phyloP scores from a whole-genome alignment of 2,113 vertebrate genomes.

The Girardinichthys multiradiatus region DNA sequence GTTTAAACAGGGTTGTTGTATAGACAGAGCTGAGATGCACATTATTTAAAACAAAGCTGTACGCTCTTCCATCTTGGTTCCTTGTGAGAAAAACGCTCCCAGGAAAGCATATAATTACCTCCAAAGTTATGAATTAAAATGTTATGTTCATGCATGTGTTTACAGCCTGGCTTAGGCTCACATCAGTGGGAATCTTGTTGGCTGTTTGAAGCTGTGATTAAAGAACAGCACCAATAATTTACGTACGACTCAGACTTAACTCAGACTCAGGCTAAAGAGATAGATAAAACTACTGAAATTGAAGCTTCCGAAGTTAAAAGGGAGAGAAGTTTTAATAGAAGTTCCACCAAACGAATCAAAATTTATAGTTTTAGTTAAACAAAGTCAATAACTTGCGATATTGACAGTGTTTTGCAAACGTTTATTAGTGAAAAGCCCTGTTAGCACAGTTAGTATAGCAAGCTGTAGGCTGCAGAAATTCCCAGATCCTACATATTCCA shows the following conservation, averaged over 20 bases:
- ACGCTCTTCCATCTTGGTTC: too few species aligned
- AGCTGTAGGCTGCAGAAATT: not conserved
- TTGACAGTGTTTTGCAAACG: not conserved
- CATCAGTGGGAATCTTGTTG: constrained; percentile 34
- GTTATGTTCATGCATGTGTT: constrained; percentile 18
- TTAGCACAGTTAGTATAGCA: not conserved
- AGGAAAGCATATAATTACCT: not conserved
- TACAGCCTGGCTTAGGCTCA: constrained; percentile 15
- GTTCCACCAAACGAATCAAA: too few species aligned
- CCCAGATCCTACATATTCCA: not conserved
- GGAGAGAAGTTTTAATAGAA: constrained; percentile 26
- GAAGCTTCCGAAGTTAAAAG: constrained; percentile 51
- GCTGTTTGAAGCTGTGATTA: constrained; percentile 57
- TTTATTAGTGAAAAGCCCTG: not conserved
- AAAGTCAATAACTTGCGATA: too few species aligned
- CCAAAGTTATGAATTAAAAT: not conserved
- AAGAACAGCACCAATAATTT: constrained; percentile 52
- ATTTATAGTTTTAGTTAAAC: too few species aligned
- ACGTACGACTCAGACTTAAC: constrained; percentile 47
- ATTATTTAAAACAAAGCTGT: not conserved
- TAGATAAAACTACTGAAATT: constrained; percentile 31
- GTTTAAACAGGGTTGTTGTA: not conserved
- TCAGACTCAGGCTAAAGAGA: constrained; percentile 7
- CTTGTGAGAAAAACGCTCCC: not conserved
- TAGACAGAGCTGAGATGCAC: not conserved